Conservation (phyloP, 2,113 vertebrate genomes). For the Origma solitaria region DNA sequence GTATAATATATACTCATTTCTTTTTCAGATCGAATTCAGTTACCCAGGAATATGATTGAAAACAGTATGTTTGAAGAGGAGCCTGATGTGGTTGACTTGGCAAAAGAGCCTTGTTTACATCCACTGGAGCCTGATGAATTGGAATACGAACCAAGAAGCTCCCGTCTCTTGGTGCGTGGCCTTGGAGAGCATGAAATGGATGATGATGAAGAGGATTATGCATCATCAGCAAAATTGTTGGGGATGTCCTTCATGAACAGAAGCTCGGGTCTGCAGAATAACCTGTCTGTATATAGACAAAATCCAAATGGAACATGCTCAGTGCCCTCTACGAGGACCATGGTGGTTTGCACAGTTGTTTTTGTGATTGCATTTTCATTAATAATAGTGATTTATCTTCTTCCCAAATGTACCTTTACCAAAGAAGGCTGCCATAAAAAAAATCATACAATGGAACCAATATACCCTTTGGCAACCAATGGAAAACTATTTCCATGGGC, state of each 20-base stretch:
- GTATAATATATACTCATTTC: neutral
- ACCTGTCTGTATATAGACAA: constrained; percentile 77
- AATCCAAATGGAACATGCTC: constrained; percentile 74
- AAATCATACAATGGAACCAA: constrained; percentile 68
- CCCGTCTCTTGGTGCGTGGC: constrained; percentile 89
- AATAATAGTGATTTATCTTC: constrained; percentile 83
- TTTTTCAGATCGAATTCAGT: constrained; percentile 80
- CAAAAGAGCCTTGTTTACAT: constrained; percentile 86
- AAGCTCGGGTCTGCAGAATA: constrained; percentile 79
- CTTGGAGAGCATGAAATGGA: constrained; percentile 93
- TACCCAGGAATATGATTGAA: constrained; percentile 98
- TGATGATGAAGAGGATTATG: constrained; percentile 94
- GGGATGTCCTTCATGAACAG: constrained; percentile 99
- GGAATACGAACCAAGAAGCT: constrained; percentile 89
- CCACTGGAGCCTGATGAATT: constrained; percentile 93
- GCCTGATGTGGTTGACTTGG: constrained; percentile 92
- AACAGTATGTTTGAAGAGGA: constrained; percentile 99
- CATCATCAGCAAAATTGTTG: constrained; percentile 91
- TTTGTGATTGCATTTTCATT: constrained; percentile 80
- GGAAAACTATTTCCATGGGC: constrained; percentile 89
- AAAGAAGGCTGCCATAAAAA: constrained; percentile 86
- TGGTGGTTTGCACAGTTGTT: constrained; percentile 78
- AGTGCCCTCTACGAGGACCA: constrained; percentile 75
- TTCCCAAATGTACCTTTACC: constrained; percentile 92
- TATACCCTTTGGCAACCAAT: constrained; percentile 81